Evolutionary conservation across 2,113 vertebrate genomes (phyloP), one percentile per base, ranked within the genome.

Genomic region (Trichomycterus rosablanca): DNA sequence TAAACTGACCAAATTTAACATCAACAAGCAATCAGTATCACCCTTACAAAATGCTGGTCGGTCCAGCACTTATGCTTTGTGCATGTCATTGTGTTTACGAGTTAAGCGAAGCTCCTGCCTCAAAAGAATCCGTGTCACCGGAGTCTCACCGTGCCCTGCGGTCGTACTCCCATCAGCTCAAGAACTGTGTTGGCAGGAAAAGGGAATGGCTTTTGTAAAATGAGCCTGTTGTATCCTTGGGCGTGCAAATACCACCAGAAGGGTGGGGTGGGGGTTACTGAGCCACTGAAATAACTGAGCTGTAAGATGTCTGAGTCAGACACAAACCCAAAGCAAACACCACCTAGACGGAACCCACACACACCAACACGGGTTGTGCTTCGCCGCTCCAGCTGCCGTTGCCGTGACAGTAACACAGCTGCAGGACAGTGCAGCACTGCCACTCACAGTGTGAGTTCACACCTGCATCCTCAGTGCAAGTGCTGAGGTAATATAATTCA

Each of bases 101-200:
- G 78, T 82, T 84, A 81, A 84, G 76, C 83, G 74, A 81, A 76
- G 71, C 75, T 82, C 77, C 81, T 73, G 74, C 73, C 76, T 69
- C 80, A 74, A 73, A 77, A 81, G 79, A 63, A 26, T 58, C 23
- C 22, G 40, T 63, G 50, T 35, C 61, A 49, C 43, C 18, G 52
- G 43, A 46, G 42, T 19, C 51, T 81, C 80, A 72, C 73, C 63
- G 35, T 83, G 79, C 83, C 83, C 83, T 80, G 69, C 71, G 74
- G 82, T 79, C 78, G 81, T 43, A 79, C 79, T 82, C 80, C 82
- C 80, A 77, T 83, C 82, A 82, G 83, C 82, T 75, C 72, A 72
- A 80, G 71, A 71, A 73, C 77, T 69, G 70, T 76, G 66, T 72
- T 82, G 67, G 77, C 77, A 80, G 77, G 46, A 50, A 59, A 61